phyloP scores from a whole-genome alignment of 2,113 vertebrate species.

The Thunnus thynnus region DNA sequence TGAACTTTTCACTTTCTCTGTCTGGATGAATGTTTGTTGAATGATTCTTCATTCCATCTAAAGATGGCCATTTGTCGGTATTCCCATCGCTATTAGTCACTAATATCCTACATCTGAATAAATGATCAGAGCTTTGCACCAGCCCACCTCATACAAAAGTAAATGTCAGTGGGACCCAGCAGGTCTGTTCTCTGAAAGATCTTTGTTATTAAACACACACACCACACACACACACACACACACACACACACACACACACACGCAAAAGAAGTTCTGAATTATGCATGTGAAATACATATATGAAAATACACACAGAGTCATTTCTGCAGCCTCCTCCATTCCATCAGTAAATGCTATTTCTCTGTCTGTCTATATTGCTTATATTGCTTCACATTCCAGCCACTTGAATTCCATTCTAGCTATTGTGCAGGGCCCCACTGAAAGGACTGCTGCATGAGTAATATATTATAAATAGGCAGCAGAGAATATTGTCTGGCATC shows the following conservation, averaged over 20 bases:
- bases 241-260: background rate
- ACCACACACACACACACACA: background rate
- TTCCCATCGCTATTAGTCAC: background rate
- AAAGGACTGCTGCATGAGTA: slow-evolving; percentile 51
- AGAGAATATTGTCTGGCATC: slow-evolving; percentile 55
- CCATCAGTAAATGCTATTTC: slow-evolving; percentile 23
- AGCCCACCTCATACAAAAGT: background rate
- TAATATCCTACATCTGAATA: background rate
- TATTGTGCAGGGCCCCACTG: slow-evolving; percentile 5
- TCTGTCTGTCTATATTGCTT: slow-evolving; percentile 40
- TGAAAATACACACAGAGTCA: slow-evolving; percentile 9
- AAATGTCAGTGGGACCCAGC: slow-evolving; percentile 12
- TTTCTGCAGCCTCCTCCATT: background rate
- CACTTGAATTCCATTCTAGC: slow-evolving; percentile 44
- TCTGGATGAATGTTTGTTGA: no score
- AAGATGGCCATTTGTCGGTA: no score
- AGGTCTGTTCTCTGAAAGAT: background rate
- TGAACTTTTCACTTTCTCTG: no score
- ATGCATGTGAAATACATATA: slow-evolving; percentile 34
- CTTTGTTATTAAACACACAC: background rate
- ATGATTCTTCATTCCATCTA: no score
- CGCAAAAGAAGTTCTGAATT: slow-evolving; percentile 28
- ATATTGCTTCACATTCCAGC: slow-evolving; percentile 39
- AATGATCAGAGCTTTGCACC: background rate
- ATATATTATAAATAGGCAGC: slow-evolving; percentile 65